Evolutionary conservation across 2,888 invertebrate genomes (phyloP).

Genomic region (Tenthredo distinguenda): DNA sequence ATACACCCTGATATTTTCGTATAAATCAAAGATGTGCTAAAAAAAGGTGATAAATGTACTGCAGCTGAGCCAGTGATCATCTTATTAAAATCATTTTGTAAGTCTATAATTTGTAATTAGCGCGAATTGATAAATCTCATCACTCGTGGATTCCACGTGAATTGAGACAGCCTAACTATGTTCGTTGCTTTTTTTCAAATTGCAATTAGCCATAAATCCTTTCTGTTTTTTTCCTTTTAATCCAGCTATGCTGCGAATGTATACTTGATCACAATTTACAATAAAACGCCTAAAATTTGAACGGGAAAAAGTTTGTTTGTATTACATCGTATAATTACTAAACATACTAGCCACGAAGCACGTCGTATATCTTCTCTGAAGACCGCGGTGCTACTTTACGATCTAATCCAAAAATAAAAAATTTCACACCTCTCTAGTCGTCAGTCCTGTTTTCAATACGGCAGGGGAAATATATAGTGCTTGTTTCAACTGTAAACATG

Average conservation of each 20-base stretch:
- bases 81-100: background rate
- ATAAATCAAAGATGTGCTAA: background rate
- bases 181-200: constrained; percentile 2
- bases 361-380: background rate
- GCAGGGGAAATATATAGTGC: background rate
- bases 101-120: constrained; percentile 1
- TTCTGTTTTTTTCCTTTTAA: background rate
- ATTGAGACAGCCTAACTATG: background rate
- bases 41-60: background rate
- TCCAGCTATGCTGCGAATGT: background rate
- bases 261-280: background rate
- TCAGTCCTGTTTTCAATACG: background rate
- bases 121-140: background rate
- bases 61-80: background rate
- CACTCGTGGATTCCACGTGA: background rate
- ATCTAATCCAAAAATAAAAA: background rate
- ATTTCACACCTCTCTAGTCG: background rate
- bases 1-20: background rate
- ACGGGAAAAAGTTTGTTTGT: background rate
- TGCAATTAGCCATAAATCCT: background rate
- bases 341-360: background rate
- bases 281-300: background rate
- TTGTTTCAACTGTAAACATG: constrained; percentile 18
- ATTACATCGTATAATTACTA: background rate
- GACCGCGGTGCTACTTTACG: background rate